phyloP scores from a whole-genome alignment of 2,888 invertebrate genomes.

The Epinotia demarniana region DNA sequence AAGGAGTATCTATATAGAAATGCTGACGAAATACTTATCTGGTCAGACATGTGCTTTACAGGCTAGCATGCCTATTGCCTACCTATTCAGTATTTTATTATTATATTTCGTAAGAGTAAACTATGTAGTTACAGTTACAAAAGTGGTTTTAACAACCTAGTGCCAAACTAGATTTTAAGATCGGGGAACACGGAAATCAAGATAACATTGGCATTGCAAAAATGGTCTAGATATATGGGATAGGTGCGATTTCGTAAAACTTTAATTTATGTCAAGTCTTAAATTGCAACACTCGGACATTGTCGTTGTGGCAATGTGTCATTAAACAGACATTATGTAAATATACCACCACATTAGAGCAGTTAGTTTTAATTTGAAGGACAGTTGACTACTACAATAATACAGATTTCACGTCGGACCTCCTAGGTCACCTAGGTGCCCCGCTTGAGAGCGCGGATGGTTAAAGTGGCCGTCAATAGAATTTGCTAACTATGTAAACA shows the following conservation, averaged over 20 bases:
- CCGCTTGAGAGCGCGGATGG: too few relatives aligned
- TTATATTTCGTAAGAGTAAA: neutral
- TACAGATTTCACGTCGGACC: too few relatives aligned
- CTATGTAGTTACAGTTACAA: neutral
- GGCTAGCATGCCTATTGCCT: neutral
- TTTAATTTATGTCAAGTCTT: constrained; percentile 14
- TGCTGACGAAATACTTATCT: neutral
- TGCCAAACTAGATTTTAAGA: constrained; percentile 5
- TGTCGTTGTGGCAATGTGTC: constrained; percentile 19
- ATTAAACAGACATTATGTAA: constrained; percentile 25
- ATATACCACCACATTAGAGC: constrained; percentile 9
- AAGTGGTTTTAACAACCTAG: neutral
- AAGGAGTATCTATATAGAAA: neutral
- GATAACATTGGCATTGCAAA: constrained; percentile 23
- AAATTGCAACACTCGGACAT: constrained; percentile 14
- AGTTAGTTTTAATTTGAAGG: constrained; percentile 17
- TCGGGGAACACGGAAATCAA: neutral
- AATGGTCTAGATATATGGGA: constrained; percentile 6
- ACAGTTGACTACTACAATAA: neutral
- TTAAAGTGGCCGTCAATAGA: too few relatives aligned
- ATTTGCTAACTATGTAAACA: too few relatives aligned
- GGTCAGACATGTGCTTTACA: neutral
- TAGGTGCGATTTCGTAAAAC: constrained; percentile 2
- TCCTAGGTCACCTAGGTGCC: too few relatives aligned
- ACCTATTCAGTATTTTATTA: neutral